Base-by-base conservation (phyloP, 2,797 vertebrate species). In the Crotalus adamanteus region DNA sequence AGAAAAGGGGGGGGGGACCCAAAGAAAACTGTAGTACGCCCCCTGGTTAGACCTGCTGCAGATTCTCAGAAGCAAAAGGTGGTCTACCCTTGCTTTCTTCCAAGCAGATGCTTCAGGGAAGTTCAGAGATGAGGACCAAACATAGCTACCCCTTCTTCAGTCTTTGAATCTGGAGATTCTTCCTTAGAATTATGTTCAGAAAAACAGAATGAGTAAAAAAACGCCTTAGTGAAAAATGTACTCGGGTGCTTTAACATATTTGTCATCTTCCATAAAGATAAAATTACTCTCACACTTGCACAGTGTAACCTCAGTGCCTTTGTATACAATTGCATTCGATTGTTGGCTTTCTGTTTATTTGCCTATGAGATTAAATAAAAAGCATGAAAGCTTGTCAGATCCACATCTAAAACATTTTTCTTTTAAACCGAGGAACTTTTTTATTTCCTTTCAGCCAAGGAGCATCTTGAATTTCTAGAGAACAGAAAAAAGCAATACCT, bases 401-500 rank as follows among this genome's bases (percentile, higher is more conserved):
- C 18, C 1, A 0, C 12, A 14, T 31, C 8, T 56, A 4, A 53
- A 93, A 73, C 11, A 2, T 60, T 2, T 47, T 37, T 86, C 26
- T 25, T 53, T 51, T 7, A 51, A 65, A 1, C 16, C 8, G 31
- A 31, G 31, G 6, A 25, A 37, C 42, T 9, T 90, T 59, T 86
- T 92, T 89, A 8, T 63, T 86, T 85, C 47, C 88, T 47, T 93
- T 47, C 95, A 99, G 99, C 95, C 51, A 96, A 93, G 69, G 98
- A 99, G 94, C 99, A 99, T 97, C 96, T 99, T 95, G 98, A 98
- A 94, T 98, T 99, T 94, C 96, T 99, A 94, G 98, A 99, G 97
- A 97, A 97, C 94, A 98, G 98, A 59, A 99, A 96, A 97, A 98
- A 98, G 95, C 98, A 99, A 95, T 99, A 98, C 97, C 96, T 99